A percentile compares a stretch with the other conserved stretches of the same genome.
Conservation (phyloP, 2,113 vertebrate genomes). For the Hyaena hyaena region DNA sequence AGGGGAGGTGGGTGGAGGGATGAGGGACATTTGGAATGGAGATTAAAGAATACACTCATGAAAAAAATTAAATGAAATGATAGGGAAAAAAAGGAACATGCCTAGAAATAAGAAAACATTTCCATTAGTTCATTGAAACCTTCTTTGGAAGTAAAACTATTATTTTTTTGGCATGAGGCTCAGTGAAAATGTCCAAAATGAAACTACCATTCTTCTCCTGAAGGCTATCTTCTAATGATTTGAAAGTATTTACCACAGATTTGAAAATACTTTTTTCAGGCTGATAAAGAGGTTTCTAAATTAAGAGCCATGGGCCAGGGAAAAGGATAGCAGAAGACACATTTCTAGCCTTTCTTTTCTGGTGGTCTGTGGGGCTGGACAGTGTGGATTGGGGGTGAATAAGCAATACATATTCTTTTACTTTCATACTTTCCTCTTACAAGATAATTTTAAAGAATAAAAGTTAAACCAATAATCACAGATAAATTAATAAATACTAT, state of each 20-base stretch:
- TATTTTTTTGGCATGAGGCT: background rate
- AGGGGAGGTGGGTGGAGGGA: background rate
- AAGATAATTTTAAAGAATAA: constrained; percentile 15
- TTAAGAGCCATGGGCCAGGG: background rate
- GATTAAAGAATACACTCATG: background rate
- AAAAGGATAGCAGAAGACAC: background rate
- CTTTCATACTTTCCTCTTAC: background rate
- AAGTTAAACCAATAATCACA: background rate
- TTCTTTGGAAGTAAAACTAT: background rate
- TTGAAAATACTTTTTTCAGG: background rate
- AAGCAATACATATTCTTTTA: background rate
- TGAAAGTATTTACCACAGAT: background rate
- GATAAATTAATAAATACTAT: constrained; percentile 11
- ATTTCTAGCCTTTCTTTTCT: background rate
- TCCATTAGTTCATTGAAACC: background rate
- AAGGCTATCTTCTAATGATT: background rate
- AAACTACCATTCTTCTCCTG: background rate
- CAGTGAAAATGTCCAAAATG: background rate
- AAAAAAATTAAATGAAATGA: background rate
- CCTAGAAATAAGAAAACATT: background rate
- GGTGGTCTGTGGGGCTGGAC: background rate
- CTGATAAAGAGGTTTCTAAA: background rate
- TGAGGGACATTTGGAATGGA: background rate
- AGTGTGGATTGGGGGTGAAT: background rate
- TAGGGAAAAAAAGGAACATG: background rate